Evolutionary conservation across 2,113 vertebrate genomes (phyloP).

Genomic region (Rhynchopsitta pachyrhyncha): DNA sequence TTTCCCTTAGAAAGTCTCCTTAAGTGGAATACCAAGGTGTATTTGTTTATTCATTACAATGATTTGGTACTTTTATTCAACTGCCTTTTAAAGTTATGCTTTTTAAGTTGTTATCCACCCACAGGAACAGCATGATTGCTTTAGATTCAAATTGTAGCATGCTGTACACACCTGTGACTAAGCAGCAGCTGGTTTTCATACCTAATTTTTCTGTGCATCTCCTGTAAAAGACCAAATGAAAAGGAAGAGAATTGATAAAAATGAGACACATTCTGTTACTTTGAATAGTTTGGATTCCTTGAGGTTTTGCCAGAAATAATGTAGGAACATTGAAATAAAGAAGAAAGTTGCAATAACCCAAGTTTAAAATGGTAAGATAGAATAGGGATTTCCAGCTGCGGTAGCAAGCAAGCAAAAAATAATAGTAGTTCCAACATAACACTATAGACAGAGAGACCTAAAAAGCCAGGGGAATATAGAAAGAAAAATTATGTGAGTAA

Average conservation of each 20-base stretch:
- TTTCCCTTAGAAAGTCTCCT: constrained; percentile 11
- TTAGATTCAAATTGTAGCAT: neutral
- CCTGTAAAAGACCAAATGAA: neutral
- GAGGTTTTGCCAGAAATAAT: neutral
- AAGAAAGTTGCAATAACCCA: neutral
- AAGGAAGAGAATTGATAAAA: neutral
- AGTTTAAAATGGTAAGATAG: neutral
- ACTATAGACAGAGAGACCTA: neutral
- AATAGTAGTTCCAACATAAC: neutral
- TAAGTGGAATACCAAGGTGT: neutral
- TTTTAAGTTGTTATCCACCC: neutral
- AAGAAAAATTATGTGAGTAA: neutral
- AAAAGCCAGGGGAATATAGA: neutral
- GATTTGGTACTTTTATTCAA: neutral
- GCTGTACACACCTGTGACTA: neutral
- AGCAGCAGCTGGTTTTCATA: neutral
- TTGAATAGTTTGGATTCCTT: neutral
- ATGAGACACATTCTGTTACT: neutral
- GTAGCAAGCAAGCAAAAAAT: neutral
- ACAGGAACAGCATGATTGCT: neutral
- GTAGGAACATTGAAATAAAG: neutral
- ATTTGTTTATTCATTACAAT: neutral
- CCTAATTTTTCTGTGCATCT: neutral
- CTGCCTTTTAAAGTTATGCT: neutral
- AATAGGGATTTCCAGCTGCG: neutral